Base-by-base conservation (phyloP, 2,888 invertebrate species). In the Meghimatium bilineatum region DNA sequence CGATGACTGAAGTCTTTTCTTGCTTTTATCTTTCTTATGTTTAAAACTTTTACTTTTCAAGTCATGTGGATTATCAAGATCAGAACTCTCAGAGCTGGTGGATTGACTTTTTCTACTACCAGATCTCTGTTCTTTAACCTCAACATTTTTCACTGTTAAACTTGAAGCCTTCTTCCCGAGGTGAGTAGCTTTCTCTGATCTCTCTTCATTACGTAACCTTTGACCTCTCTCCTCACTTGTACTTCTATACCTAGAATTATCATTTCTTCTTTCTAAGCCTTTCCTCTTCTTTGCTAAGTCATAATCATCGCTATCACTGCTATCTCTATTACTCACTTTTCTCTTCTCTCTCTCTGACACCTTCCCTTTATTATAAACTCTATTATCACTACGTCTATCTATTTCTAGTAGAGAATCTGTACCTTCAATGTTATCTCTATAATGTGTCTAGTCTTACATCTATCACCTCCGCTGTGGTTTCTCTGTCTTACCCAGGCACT, bases 341-440 rank as follows among this genome's bases (percentile, higher is more conserved):
- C 63, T 84, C 79, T 71, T 79, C 34, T 78, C 32, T 77, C 29
- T 82, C 32, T 81, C 75, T 34, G 60, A 69, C 56, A 74, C 52
- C 60, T 82, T 72, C 1, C 71, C 75, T 76, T 80, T 83, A 14
- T 44, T 67, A 32, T 29, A 23, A 36, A 32, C 69, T 17, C 52
- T 82, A 44, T 66, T 26, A 63, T 66, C 32, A 63, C 56, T 74
- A 67, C 82, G 49, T 29, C 49, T 38, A 20, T 32, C 23, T 23
- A 34, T 34, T 17, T 67, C 44, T 26, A 34, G 36, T n/a, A 44
- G 32, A 26, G 67, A 60, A 52, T 76, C 52, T 34, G 23, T 76
- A 49, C 32, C 36, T 12, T 26, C 29, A 63, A 8, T 14, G 6
- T 60, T 77, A 49, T 44, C 60, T 67, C 66, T 77, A n/a, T 69